Conservation (phyloP, 2,113 vertebrate genomes). For the Dunckerocampus dactyliophorus region DNA sequence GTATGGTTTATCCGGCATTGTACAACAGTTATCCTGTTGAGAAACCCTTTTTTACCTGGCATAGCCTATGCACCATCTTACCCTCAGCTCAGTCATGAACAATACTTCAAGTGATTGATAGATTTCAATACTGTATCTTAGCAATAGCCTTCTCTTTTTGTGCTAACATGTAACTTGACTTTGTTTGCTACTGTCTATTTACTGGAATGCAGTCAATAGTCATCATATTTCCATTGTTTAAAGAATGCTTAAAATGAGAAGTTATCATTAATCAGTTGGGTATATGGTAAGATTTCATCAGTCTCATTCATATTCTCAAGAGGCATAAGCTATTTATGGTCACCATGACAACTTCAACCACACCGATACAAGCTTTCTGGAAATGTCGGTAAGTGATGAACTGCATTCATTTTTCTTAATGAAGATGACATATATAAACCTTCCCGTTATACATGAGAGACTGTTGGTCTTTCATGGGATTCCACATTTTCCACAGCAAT, state of each 20-base stretch:
- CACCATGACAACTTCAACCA: conserved; percentile 37
- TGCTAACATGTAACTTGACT: no score
- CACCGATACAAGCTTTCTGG: conserved; percentile 25
- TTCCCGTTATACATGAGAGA: conserved; percentile 45
- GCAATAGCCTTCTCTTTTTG: no score
- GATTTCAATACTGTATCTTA: no score
- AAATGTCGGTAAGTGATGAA: conserved; percentile 30
- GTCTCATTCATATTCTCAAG: not conserved
- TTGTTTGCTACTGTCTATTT: no score
- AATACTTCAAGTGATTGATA: no score
- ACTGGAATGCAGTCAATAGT: no score
- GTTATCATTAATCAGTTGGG: not conserved
- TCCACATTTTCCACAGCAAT: conserved; percentile 22
- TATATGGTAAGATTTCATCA: not conserved
- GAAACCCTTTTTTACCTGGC: no score
- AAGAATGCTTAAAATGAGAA: conserved; percentile 3
- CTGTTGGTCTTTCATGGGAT: conserved; percentile 41
- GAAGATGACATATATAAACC: conserved; percentile 39
- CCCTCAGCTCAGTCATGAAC: no score
- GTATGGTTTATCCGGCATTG: no score
- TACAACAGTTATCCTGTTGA: no score
- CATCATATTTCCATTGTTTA: not conserved
- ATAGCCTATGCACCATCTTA: no score
- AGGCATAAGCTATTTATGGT: not conserved
- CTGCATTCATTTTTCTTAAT: conserved; percentile 46